Evolutionary conservation across 1,140 invertebrate genomes (phyloP).

Genomic region (Antheraea mylitta): DNA sequence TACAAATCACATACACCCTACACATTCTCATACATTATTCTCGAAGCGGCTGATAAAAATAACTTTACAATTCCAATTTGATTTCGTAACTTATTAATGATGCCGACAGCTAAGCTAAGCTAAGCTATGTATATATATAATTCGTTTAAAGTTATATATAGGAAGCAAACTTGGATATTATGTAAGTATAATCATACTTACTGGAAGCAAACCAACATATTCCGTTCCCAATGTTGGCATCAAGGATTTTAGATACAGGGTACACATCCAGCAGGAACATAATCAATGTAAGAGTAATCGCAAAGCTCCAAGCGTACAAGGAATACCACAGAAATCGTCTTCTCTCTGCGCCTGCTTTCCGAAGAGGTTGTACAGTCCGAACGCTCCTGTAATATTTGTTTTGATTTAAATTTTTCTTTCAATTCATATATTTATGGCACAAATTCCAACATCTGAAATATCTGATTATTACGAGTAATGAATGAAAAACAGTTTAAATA

Average conservation of each 20-base stretch:
- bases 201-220: slow-evolving; percentile 79
- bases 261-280: slow-evolving; percentile 75
- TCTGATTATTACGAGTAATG: too few relatives aligned
- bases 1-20: too few relatives aligned
- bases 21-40: too few relatives aligned
- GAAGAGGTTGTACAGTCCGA: slow-evolving; percentile 61
- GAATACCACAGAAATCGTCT: slow-evolving; percentile 81
- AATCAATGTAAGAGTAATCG: slow-evolving; percentile 72
- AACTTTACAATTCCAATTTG: too few relatives aligned
- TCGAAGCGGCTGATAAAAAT: too few relatives aligned
- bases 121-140: too few relatives aligned
- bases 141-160: too few relatives aligned
- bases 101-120: too few relatives aligned
- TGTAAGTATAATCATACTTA: slow-evolving; percentile 44
- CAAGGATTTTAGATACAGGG: slow-evolving; percentile 58
- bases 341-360: slow-evolving; percentile 66
- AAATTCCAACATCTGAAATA: too few relatives aligned
- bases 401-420: background rate
- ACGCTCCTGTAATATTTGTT: slow-evolving; percentile 52
- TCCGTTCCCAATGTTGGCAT: slow-evolving; percentile 76
- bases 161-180: too few relatives aligned
- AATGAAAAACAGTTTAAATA: too few relatives aligned
- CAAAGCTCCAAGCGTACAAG: slow-evolving; percentile 81
- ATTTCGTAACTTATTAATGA: background rate
- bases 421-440: too few relatives aligned